Base-by-base conservation (phyloP, 2,888 invertebrate species). In the Drosophila niveifrons region DNA sequence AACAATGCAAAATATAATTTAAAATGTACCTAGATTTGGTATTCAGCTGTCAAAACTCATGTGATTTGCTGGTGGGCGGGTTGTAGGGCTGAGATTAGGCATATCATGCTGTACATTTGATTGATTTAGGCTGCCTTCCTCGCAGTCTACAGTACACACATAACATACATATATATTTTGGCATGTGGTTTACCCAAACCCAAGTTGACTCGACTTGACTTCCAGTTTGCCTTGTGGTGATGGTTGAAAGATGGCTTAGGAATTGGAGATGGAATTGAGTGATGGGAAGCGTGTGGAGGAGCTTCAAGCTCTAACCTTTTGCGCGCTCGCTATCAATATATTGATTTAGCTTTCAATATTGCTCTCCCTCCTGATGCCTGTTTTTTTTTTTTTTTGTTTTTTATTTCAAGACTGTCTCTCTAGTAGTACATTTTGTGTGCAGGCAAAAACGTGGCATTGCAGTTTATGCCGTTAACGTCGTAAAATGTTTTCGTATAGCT, bases 391-490 rank as follows among this genome's bases (percentile, higher is more conserved):
- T n/a, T n/a, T n/a, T n/a, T n/a, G n/a, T n/a, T n/a, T n/a, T n/a
- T 23, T 23, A 23, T 23, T 23, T 23, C 6, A 23, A 23, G 23
- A 23, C 23, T 6, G 23, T 23, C 31, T 8, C n/a, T 17, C 23
- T 43, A 4, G 15, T 13, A n/a, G 39, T 47, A 23, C 7, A n/a
- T 43, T 56, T 1, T 59, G 39, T 51, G 34, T 64, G 41, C 31
- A 8, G 31, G 44, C 23, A 23, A 23, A 23, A 43, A 50, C 44
- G 23, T 52, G 56, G 47, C 39, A 66, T 67, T 78, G 72, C 75
- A 78, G 64, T 87, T 84, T 78, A 75, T 43, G 65, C 69, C 85
- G 85, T 72, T 82, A 75, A 72, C 76, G 68, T 81, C 80, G 85
- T 82, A 88, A 82, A 88, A 85, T 79, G 76, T 50, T 31, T 56